Base-by-base conservation (phyloP, 2,113 vertebrate species). In the Perca fluviatilis region DNA sequence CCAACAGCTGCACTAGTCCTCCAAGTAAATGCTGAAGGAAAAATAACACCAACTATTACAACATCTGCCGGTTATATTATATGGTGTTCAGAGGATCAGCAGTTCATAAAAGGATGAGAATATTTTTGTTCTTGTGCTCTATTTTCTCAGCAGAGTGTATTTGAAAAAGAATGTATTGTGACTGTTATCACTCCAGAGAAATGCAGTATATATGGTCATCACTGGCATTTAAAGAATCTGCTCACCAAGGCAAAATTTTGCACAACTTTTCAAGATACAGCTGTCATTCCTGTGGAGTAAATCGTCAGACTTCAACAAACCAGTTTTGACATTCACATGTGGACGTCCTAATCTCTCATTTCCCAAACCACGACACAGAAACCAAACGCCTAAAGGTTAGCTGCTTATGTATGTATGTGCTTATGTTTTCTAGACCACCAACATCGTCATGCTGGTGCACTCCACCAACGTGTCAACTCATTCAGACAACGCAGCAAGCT, bases 161-260 rank as follows among this genome's bases (percentile, higher is more conserved):
- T 60, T 78, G 36, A 63, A 54, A 54, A 71, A 67, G 78, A 89
- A 90, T 89, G 79, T 88, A 88, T 84, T 61, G 56, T 84, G 61
- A 60, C 80, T 86, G 67, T 77, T 79, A 33, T 53, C 67, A 63
- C 74, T 23, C 56, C 33, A 68, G 74, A 82, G 46, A 83, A 70
- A 89, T 82, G 78, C 82, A 82, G 74, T 77, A 70, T 36, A 36
- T 64, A 72, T 40, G 33, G 14, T 60, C 56, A 51, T 25, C 75
- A 53, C 40, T 13, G 33, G 53, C 25, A 74, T 62, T 25, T 11
- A 53, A 60, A 85, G 9, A 68, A 81, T 74, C 53, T 40, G 49
- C 27, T 80, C 53, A 71, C 13, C 23, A 16, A 66, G 78, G 69
- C 67, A 85, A 74, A 46, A 25, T 80, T 89, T 86, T 90, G 87